These are phyloP conservation scores for Tholera decimalis DNA, from an alignment of 2,888 invertebrate genomes.

Conservation along the genomic window DNA sequence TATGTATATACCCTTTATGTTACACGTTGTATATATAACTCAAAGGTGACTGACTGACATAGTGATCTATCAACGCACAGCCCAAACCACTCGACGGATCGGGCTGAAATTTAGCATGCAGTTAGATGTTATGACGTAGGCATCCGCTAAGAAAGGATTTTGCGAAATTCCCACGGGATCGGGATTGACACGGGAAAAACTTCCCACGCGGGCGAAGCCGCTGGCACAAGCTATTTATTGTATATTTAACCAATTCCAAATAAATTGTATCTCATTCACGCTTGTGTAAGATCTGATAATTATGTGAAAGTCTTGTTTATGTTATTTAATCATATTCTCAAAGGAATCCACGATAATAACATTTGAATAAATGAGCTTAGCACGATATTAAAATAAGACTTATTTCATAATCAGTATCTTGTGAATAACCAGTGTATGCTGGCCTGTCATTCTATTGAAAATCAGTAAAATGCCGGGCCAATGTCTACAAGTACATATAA, in stretches of 20 bases:
- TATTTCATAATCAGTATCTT: neutral
- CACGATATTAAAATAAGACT: neutral
- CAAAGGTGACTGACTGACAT: no score
- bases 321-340: slow-evolving; percentile 4
- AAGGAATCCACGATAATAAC: neutral
- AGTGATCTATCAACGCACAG: no score
- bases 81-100: no score
- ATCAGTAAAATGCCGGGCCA: neutral
- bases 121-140: no score
- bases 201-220: no score
- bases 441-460: neutral
- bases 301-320: slow-evolving; percentile 31
- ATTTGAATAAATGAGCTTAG: neutral
- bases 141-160: no score
- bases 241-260: neutral
- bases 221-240: no score
- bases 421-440: neutral
- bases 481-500: neutral
- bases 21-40: no score
- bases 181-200: no score
- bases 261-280: slow-evolving; percentile 1
- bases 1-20: no score
- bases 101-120: no score
- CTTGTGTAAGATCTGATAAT: slow-evolving; percentile 20
- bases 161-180: no score